Base-by-base conservation (phyloP, 2,113 vertebrate genomes). In the Pelvicachromis taeniatus region DNA sequence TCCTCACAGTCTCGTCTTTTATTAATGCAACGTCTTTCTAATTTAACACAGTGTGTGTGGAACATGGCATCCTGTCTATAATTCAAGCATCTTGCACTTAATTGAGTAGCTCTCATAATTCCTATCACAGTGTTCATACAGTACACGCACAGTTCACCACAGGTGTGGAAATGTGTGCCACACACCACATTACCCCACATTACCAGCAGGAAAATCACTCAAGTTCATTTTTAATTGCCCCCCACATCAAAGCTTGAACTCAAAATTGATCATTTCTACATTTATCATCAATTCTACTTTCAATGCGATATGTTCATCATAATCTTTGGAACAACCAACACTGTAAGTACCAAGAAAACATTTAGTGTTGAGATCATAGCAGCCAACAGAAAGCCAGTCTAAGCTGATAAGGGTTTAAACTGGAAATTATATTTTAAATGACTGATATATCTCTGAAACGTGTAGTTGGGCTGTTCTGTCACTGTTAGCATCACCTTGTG, bases 81-180 rank as follows among this genome's bases (percentile, higher is more conserved):
- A 50, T 50, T 75, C 23, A 50, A 31, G 0, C 68, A 48, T 48
- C 40, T 19, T 0, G 6, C 3, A 4, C 9, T 73, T 48, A 31
- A 29, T 73, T 50, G 23, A 29, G 50, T 10, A 19, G 42, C 31
- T 31, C 68, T 73, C 3, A 31, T 73, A 29, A 73, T 73, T 73
- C 42, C 40, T 31, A 0, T 50, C 23, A 73, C 42, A 48, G 42
- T 29, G 14, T 10, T 48, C 42, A 48, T 29, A 73, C 48, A 29
- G 42, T 29, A 26, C 11, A 19, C 1, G 0, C 0, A 1, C 26
- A 50, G 26, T 56, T 14, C 21, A 12, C 3, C 10, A 6, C 21
- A 14, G 54, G 21, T 23, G n/a, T 54, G 10, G 53, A 54, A 56
- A 12, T 6, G 9, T 13, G 54, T 21, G 5, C 9, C 48, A 21